A percentile compares a stretch with the other conserved stretches of the same genome.
Conservation (phyloP, 2,113 vertebrate genomes). For the Dunckerocampus dactyliophorus region DNA sequence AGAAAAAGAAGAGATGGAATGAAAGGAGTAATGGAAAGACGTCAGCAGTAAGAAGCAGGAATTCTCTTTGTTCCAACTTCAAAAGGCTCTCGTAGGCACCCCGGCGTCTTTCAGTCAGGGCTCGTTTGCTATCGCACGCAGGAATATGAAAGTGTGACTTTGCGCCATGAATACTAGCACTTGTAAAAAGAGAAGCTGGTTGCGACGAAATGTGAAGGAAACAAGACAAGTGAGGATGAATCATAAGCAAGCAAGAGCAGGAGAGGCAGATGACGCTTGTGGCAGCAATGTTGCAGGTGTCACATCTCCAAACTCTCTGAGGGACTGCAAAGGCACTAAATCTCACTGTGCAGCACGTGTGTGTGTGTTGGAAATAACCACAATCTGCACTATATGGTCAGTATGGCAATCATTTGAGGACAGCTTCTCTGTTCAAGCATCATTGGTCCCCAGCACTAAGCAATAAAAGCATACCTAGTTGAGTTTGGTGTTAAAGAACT, state of each 20-base stretch:
- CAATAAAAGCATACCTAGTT: no score
- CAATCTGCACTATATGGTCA: neutral
- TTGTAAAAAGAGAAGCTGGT: conserved; percentile 11
- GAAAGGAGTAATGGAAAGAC: conserved; percentile 17
- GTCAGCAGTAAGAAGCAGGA: conserved; percentile 30
- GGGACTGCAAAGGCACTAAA: conserved; percentile 2
- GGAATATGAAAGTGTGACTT: conserved; percentile 45
- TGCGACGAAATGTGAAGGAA: conserved; percentile 21
- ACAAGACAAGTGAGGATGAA: conserved; percentile 34
- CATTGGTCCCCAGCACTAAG: no score
- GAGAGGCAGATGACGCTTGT: conserved; percentile 12
- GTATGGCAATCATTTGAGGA: neutral
- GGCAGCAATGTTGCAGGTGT: conserved; percentile 1
- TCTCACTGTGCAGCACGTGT: neutral
- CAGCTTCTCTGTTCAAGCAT: no score
- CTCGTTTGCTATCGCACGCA: conserved; percentile 42
- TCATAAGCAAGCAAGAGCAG: conserved; percentile 21
- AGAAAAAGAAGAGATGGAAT: neutral
- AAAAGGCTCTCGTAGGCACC: conserved; percentile 50
- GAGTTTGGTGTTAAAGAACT: no score
- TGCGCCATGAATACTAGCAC: conserved; percentile 26
- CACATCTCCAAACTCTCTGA: conserved; percentile 8
- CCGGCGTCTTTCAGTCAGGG: conserved; percentile 33
- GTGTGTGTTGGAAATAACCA: neutral
- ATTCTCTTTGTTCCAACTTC: conserved; percentile 70